Base-by-base conservation (phyloP, 2,888 invertebrate species). In the Drosophila eohydei region DNA sequence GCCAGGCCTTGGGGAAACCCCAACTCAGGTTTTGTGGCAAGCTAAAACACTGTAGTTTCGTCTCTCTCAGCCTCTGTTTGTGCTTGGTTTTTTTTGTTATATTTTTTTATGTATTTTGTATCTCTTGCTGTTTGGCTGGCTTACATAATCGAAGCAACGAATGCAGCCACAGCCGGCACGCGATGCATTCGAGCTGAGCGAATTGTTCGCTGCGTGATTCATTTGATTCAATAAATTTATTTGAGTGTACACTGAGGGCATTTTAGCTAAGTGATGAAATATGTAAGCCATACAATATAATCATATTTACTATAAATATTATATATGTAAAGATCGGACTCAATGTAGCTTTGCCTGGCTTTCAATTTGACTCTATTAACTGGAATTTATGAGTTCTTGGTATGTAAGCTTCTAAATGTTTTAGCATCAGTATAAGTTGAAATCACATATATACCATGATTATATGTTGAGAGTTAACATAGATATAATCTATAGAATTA, bases 1-100 rank as follows among this genome's bases (percentile, higher is more conserved):
- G 32, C 50, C 54, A 62, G 84, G 89, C 84, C 87, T 85, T 88
- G 84, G 84, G 84, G 81, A 89, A 85, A 81, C 84, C 84, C 84
- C 89, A 86, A 43, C 63, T 41, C 57, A 68, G 63, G 12, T 61
- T 70, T 79, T 79, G 70, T 51, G 83, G 74, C 65, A 70, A 77
- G 56, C 60, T 44, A 16, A 41, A 36, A 28, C 11, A 50, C 43
- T 46, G 54, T 44, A 30, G 55, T 40, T 55, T 21, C 26, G 59
- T 43, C 32, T 71, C 64, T 54, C 36, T 52, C 40, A 12, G 60
- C 61, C 54, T 59, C 38, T n/a, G 68, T 59, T 38, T 16, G 58
- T 55, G 21, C 58, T 62, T 65, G 62, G 14, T n/a, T 71, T 30
- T 60, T 34, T 59, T 14, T 43, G 46, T 44, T 21, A 21, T 21